Percentiles rank a stretch among this genome's conserved stretches.
Conservation (phyloP, 1,140 invertebrate species). For the Chrysomallon squamiferum region DNA sequence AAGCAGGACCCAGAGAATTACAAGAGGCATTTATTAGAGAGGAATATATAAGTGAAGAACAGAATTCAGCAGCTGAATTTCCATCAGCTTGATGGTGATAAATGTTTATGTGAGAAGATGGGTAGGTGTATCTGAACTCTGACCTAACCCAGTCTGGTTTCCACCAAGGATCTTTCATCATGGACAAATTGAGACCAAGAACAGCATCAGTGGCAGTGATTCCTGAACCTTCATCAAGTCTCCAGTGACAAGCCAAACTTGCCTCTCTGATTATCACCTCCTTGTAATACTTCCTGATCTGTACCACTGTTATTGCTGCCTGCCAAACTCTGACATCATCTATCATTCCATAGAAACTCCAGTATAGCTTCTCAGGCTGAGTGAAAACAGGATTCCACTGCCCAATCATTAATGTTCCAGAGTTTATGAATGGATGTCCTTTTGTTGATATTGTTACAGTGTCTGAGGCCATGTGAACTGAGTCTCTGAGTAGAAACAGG, state of each 20-base stretch:
- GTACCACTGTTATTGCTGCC: constrained; percentile 13
- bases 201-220: constrained; percentile 13
- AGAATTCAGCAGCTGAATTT: not conserved
- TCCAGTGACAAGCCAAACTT: constrained; percentile 29
- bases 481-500: too few relatives aligned
- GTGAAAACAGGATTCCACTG: too few relatives aligned
- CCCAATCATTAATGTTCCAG: too few relatives aligned
- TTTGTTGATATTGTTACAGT: too few relatives aligned
- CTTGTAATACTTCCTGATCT: constrained; percentile 22
- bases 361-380: constrained; percentile 18
- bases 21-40: too few relatives aligned
- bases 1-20: too few relatives aligned
- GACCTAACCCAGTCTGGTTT: constrained; percentile 16
- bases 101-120: constrained; percentile 13
- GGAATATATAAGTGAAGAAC: constrained; percentile 13
- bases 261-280: not conserved
- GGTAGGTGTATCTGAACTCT: constrained; percentile 19
- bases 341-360: constrained; percentile 28
- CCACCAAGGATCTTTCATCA: constrained; percentile 18
- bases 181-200: constrained; percentile 9
- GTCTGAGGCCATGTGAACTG: too few relatives aligned
- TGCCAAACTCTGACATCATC: constrained; percentile 39
- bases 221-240: constrained; percentile 22
- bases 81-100: not conserved
- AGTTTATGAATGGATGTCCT: too few relatives aligned